These are phyloP conservation scores for Trachythela sp. DNA, from an alignment of 64 coral and sea anemone species.

Conservation along the genomic window DNA sequence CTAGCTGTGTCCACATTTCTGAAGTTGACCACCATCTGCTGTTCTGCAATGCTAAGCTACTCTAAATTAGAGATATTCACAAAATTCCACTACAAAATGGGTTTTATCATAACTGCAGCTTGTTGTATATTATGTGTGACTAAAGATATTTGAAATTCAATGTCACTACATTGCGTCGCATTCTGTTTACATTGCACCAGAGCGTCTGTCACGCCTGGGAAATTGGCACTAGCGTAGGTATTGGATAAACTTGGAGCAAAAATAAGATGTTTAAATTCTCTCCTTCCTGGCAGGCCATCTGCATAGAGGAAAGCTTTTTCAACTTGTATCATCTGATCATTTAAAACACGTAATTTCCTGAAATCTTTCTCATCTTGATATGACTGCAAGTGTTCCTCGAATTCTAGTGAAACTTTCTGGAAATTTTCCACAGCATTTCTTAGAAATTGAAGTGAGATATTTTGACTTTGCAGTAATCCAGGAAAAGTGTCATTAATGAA, in stretches of 20 bases:
- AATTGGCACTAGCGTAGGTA: not conserved
- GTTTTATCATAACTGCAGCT: not conserved
- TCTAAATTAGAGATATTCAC: not conserved
- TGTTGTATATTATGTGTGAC: not conserved
- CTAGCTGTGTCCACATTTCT: no score
- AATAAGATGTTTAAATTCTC: not conserved
- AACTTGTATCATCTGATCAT: not conserved
- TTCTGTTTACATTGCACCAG: not conserved
- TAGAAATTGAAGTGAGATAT: slow-evolving; percentile 38
- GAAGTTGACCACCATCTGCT: no score
- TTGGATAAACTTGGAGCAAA: not conserved
- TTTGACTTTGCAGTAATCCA: not conserved
- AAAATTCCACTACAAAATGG: not conserved
- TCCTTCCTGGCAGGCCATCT: slow-evolving; percentile 3
- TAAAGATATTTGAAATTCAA: not conserved
- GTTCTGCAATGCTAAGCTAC: no score
- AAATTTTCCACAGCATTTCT: slow-evolving; percentile 61
- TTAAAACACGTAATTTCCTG: not conserved
- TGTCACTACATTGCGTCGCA: not conserved
- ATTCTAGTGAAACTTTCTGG: slow-evolving; percentile 11
- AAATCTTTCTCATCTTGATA: slow-evolving; percentile 1
- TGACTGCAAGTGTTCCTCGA: slow-evolving; percentile 20
- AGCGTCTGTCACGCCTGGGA: not conserved
- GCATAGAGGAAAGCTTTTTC: not conserved
- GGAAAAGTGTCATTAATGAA: not conserved